Evolutionary conservation across 2,888 invertebrate species (phyloP).

Genomic region (Ametastegia equiseti): DNA sequence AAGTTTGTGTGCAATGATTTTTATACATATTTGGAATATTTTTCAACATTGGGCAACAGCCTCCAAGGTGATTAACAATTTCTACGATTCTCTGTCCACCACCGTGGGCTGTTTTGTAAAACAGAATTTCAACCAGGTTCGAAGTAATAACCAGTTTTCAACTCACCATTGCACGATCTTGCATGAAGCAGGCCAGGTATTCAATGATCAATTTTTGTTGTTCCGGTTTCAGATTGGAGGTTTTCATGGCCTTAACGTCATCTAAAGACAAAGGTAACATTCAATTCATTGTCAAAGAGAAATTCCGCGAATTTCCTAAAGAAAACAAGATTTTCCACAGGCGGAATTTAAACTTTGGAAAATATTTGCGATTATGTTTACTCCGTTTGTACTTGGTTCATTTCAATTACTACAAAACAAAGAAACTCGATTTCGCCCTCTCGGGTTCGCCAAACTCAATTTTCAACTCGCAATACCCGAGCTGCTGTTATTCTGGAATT

Average conservation of each 20-base stretch:
- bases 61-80: not conserved
- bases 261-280: not conserved
- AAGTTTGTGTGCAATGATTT: not conserved
- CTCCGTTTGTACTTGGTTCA: not conserved
- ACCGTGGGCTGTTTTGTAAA: not conserved
- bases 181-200: constrained; percentile 43
- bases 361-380: not conserved
- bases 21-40: not conserved
- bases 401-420: not conserved
- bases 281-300: not conserved
- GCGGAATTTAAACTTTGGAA: not conserved
- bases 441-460: not conserved
- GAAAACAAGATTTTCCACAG: not conserved
- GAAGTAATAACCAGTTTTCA: not conserved
- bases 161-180: constrained; percentile 42
- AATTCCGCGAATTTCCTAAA: too few species aligned
- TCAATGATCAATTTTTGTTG: constrained; percentile 42
- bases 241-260: constrained; percentile 44
- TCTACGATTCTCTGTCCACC: not conserved
- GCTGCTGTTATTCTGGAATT: not conserved
- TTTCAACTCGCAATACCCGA: not conserved
- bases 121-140: not conserved
- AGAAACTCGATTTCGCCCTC: not conserved
- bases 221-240: constrained; percentile 31
- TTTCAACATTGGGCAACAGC: not conserved